Evolutionary conservation across 2,113 vertebrate species (phyloP), one percentile per base, ranked within the genome.

Genomic region (Mustelus asterias): DNA sequence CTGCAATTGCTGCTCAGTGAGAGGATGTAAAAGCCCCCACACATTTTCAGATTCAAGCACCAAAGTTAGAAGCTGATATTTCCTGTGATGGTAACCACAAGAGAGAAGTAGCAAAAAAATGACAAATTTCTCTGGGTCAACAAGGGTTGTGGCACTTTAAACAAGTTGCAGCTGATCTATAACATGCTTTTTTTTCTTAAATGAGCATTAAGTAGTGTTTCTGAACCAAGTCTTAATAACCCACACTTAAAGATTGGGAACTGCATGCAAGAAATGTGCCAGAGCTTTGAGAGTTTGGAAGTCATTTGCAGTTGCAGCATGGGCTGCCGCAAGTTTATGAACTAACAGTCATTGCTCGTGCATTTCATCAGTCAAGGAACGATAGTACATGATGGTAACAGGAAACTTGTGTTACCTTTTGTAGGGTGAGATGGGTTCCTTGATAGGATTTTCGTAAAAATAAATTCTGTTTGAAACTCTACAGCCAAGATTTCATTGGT

Each of bases 1-100:
- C 3, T 18, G n/a, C 60, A 92, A 65, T 37, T 92, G 58, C 60
- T 41, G 60, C 89, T 93, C 63, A 37, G 60, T 54, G 26, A 54
- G 94, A 76, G 94, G 69, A 54, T 70, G 69, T 95, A 95, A 16
- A 72, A 72, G 94, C 94, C 67, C 41, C 8, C 67, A 1, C 16
- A 90, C 11, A 41, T 72, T 67, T 48, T 44, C 69, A 37, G 58
- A 95, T 95, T 69, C 93, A 70, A 95, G 67, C 69, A 48, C 41
- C 94, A 95, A 95, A 95, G 94, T 95, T 95, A 95, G 67, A 95
- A 95, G 67, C 44, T 76, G 94, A 76, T 54, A 72, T 76, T 95
- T 95, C 94, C 94, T 95, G 94, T 95, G 41, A 44, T 72, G 13
- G 14, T 29, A 95, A 95, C 94, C 94, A 33, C 94, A 95, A 95